phyloP scores from a whole-genome alignment of 1,140 invertebrate species.

The Panagrolaimus sp. region DNA sequence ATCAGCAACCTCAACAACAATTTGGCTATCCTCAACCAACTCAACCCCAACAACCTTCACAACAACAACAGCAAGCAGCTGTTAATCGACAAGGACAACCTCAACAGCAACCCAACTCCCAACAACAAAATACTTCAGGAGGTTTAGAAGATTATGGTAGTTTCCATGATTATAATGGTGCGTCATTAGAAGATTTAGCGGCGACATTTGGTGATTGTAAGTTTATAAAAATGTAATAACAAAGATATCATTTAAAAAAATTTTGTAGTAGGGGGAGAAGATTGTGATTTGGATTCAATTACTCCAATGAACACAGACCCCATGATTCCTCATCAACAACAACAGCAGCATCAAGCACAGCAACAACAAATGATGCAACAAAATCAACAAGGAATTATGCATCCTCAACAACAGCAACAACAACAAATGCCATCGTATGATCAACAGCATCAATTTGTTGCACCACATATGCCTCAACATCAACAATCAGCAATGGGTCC shows the following conservation, averaged over 20 bases:
- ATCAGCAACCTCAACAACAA: background rate
- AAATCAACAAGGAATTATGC: background rate
- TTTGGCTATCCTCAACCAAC: background rate
- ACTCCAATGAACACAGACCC: background rate
- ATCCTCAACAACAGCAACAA: slow-evolving; percentile 1
- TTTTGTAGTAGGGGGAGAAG: background rate
- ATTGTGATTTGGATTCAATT: background rate
- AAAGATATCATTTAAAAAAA: no score
- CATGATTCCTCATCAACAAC: background rate
- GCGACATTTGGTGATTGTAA: no score
- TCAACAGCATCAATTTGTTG: background rate
- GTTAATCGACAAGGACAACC: background rate
- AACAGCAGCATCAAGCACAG: no score
- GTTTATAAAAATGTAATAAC: no score
- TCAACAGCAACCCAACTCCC: background rate
- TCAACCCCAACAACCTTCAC: background rate
- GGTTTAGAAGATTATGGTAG: background rate
- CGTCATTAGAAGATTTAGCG: no score
- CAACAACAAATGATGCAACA: background rate
- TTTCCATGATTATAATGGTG: background rate
- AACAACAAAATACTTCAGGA: background rate
- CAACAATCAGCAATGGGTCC: background rate
- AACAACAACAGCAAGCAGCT: background rate
- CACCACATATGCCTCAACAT: background rate
- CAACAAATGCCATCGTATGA: background rate